Base-by-base conservation (phyloP, 2,113 vertebrate genomes). In the Tragelaphus strepsiceros region DNA sequence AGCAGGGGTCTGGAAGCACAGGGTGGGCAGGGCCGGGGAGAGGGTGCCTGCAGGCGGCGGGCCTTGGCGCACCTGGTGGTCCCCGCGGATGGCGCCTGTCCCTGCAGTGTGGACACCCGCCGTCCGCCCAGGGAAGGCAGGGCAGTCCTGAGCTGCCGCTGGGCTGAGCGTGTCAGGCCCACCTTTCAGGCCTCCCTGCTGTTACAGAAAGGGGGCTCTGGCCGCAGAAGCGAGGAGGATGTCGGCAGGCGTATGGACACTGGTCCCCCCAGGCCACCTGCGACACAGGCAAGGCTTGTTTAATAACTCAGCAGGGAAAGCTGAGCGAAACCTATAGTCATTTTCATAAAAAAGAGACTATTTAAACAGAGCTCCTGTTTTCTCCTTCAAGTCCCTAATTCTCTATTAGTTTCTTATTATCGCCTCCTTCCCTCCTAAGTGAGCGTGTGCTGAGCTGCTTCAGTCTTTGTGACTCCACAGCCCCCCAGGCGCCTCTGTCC, bases 31-130 rank as follows among this genome's bases (percentile, higher is more conserved):
- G 56, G 16, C 56, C 2, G 0, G 24, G 24, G 24, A 85, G 24
- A 61, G 15, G 58, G 83, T 1, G 1, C 24, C 54, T 85, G 56
- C 1, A 6, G 35, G 56, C 9, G 0, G 56, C 83, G 2, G 3
- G 83, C 26, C 9, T 46, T 10, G 15, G 56, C 5, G 1, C 35
- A 19, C 5, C 24, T 35, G 54, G 13, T 1, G 1, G 8, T 17
- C 54, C 54, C 82, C 5, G 1, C 0, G 15, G 21, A 35, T 1
- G 12, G 82, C n/a, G 2, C 13, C 80, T 28, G 21, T 1, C 2
- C n/a, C 67, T 32, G 35, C 24, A 54, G 16, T 15, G 32, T 6
- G 64, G 64, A 81, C 22, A 13, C n/a, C 19, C 2, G 0, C 26
- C 1, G 0, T 28, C 53, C 2, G 2, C 21, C 61, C 6, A 83